phyloP scores from a whole-genome alignment of 1,140 invertebrate genomes.

The Ectropis grisescens region DNA sequence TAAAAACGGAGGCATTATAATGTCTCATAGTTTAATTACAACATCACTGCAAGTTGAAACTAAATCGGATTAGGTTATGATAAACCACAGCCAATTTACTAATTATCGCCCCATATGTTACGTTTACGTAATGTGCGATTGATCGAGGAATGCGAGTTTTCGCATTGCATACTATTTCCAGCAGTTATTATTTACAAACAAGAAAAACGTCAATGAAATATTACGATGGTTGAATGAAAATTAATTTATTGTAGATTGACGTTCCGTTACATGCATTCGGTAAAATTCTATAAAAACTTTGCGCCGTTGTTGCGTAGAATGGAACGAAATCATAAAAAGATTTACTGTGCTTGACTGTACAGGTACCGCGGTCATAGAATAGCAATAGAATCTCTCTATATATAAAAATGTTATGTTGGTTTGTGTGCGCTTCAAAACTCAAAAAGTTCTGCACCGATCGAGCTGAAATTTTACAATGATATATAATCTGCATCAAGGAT shows the following conservation, averaged over 20 bases:
- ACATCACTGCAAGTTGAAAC: constrained; percentile 10
- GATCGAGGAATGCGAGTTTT: constrained; percentile 57
- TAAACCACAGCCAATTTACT: constrained; percentile 36
- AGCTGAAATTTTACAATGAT: too few species aligned
- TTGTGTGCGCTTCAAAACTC: too few species aligned
- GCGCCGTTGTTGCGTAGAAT: too few species aligned
- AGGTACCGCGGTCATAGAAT: too few species aligned
- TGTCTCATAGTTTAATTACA: constrained; percentile 55
- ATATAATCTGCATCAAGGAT: too few species aligned
- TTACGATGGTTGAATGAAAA: constrained; percentile 8
- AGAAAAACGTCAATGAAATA: constrained; percentile 66
- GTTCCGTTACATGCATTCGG: constrained; percentile 40
- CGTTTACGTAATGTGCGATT: constrained; percentile 59
- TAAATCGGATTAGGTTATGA: constrained; percentile 44
- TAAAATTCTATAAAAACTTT: too few species aligned
- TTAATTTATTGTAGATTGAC: constrained; percentile 35
- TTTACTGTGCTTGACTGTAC: too few species aligned
- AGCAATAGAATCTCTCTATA: too few species aligned
- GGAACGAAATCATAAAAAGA: too few species aligned
- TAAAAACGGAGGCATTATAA: constrained; percentile 82
- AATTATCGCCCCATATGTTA: constrained; percentile 31
- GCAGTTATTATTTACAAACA: constrained; percentile 68
- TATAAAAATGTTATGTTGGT: too few species aligned
- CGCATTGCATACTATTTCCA: constrained; percentile 67
- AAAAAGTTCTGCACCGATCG: too few species aligned